Evolutionary conservation across 2,113 vertebrate genomes (phyloP), one percentile per base, ranked within the genome.

Genomic region (Forbesichthys agassizii): DNA sequence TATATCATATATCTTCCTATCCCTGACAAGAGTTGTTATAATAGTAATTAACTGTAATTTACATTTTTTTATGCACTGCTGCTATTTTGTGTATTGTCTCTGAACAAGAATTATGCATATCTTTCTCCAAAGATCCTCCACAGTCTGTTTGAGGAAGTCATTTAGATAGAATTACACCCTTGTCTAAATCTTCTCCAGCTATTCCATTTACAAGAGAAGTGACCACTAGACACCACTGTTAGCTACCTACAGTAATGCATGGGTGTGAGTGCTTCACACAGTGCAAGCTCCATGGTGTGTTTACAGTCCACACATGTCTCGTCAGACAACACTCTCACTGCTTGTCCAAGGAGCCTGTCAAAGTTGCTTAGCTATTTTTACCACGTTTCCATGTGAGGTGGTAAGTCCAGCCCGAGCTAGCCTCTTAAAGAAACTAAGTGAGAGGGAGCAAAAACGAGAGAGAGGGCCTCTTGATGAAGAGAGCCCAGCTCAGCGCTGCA

Each of bases 321-420:
- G 27, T 16, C 49, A 10, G 54, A 58, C 61, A 14, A 61, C 20
- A 11, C 65, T 60, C 42, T 18, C 46, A 52, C 49, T 75, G 73
- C 74, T 76, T 69, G 70, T 68, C 70, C 56, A 67, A 61, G 55
- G 49, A 51, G 54, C 57, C 55, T 61, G 62, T 42, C 76, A 74
- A 59, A 42, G 16, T 12, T 10, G 53, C 49, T 14, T 56, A 48
- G 33, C 33, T 59, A 55, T 65, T 79, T 77, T 78, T 59, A 70
- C 66, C 63, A 36, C 51, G 74, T 81, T 77, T 79, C 77, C 76
- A 67, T 58, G 64, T 18, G 70, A 69, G 76, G 68, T 69, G 74
- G 58, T 75, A 66, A 80, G 52, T 58, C 42, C 16, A 9, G 12
- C 46, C 27, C n/a, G 11, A 6, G 63, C 52, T 64, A 33, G 61